These are phyloP conservation scores for Engystomops pustulosus DNA, from an alignment of 2,113 vertebrate genomes.

Conservation along the genomic window DNA sequence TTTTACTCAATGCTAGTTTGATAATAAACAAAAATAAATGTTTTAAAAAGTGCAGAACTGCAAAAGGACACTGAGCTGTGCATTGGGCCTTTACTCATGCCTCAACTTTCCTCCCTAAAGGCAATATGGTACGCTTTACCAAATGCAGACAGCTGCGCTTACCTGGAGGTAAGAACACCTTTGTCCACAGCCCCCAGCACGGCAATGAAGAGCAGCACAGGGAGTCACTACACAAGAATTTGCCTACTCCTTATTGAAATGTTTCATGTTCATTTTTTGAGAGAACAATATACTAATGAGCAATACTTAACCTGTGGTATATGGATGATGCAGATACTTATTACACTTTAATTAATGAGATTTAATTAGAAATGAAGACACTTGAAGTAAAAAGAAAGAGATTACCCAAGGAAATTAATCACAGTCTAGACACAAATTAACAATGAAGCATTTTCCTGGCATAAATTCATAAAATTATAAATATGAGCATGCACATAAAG, in stretches of 20 bases:
- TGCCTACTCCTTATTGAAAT: not conserved
- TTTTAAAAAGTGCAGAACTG: too few species aligned
- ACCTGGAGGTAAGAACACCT: too few species aligned
- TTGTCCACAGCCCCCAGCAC: not conserved
- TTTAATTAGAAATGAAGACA: constrained; percentile 49
- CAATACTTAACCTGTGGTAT: constrained; percentile 50
- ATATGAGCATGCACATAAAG: not conserved
- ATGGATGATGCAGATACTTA: constrained; percentile 39
- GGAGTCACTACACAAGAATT: not conserved
- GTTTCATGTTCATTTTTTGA: not conserved
- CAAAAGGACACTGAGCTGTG: too few species aligned
- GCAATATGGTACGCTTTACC: too few species aligned
- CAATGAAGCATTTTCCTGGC: not conserved
- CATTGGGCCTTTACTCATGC: too few species aligned
- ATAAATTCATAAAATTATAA: not conserved
- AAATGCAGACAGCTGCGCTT: too few species aligned
- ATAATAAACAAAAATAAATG: too few species aligned
- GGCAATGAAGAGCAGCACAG: not conserved
- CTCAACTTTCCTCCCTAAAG: too few species aligned
- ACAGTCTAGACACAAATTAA: constrained; percentile 30
- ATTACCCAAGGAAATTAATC: constrained; percentile 48
- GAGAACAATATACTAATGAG: constrained; percentile 47
- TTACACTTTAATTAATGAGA: constrained; percentile 54
- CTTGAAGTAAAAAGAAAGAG: constrained; percentile 47
- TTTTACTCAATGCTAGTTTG: too few species aligned